phyloP scores from a whole-genome alignment of 2,888 invertebrate genomes.

The Eristalis pertinax region DNA sequence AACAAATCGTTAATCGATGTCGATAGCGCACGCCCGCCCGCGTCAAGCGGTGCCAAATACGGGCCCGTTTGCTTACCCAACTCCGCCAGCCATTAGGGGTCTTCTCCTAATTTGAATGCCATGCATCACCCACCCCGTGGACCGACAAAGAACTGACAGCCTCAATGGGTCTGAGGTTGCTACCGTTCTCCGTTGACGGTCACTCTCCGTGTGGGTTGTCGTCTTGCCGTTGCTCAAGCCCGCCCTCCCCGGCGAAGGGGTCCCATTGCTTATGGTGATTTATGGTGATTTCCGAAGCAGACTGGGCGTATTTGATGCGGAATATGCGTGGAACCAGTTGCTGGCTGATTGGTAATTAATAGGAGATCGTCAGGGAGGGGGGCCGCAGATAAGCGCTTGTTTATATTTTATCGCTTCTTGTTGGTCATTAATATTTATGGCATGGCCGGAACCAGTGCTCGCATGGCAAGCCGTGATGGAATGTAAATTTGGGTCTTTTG shows the following conservation, averaged over 20 bases:
- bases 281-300: not conserved
- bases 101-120: not conserved
- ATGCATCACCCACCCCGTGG: not conserved
- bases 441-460: not conserved
- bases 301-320: not conserved
- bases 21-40: not conserved
- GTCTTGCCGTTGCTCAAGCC: not conserved
- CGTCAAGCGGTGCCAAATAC: not conserved
- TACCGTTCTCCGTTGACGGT: not conserved
- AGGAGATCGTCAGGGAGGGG: not conserved
- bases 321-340: not conserved
- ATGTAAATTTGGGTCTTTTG: not conserved
- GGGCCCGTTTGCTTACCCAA: not conserved
- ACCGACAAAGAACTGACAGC: not conserved
- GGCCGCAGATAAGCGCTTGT: not conserved
- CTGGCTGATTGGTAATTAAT: not conserved
- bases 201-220: not conserved
- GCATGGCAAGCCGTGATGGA: not conserved
- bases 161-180: not conserved
- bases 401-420: not conserved
- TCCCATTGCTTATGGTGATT: not conserved
- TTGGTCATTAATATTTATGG: slow-evolving; percentile 30
- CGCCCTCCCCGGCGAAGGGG: not conserved
- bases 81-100: not conserved
- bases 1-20: slow-evolving; percentile 25